Evolutionary conservation across 2,113 vertebrate species (phyloP).

Genomic region (Channa maculata): DNA sequence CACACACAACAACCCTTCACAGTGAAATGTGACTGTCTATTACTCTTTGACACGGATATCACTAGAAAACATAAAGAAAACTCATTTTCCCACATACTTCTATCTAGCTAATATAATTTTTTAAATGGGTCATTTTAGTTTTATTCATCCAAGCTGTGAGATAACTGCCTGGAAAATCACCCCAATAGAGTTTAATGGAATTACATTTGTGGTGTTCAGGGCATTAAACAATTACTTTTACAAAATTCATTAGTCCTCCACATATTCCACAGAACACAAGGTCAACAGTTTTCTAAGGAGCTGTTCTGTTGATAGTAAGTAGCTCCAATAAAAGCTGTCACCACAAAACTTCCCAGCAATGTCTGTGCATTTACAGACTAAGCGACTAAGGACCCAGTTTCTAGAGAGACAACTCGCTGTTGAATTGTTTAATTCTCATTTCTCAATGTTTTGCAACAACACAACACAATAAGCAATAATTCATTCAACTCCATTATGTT

Average conservation of each 20-base stretch:
- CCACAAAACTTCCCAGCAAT: neutral
- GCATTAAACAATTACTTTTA: neutral
- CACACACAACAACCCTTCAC: no score
- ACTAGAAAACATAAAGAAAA: neutral
- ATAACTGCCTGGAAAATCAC: neutral
- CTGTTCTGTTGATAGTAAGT: constrained; percentile 5
- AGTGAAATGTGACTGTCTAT: no score
- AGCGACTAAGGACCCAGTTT: neutral
- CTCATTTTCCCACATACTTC: neutral
- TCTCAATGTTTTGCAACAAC: neutral
- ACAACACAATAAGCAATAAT: neutral
- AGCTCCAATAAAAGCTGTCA: neutral
- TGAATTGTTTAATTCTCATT: constrained; percentile 8
- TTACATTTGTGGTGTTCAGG: neutral
- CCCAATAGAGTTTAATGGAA: constrained; percentile 17
- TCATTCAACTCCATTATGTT: neutral
- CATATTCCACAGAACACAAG: neutral
- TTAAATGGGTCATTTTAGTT: neutral
- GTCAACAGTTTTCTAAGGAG: neutral
- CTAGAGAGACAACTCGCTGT: neutral
- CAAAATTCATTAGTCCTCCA: neutral
- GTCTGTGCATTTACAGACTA: neutral
- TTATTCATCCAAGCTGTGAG: constrained; percentile 10
- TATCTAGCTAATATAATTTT: neutral
- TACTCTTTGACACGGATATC: no score